These are phyloP conservation scores for Sprattus sprattus DNA, from an alignment of 2,113 vertebrate genomes.

Conservation along the genomic window DNA sequence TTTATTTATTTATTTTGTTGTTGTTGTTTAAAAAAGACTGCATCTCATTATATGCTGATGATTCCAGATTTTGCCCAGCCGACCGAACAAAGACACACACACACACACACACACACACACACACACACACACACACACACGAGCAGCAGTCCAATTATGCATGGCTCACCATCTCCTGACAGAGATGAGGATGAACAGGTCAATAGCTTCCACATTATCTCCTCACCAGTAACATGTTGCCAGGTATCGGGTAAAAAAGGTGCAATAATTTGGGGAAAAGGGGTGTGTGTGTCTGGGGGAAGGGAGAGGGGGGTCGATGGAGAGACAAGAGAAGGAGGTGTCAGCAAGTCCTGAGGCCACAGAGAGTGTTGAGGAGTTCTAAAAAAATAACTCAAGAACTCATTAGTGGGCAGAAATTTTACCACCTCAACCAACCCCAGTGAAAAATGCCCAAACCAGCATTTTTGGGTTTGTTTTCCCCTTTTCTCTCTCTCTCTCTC, in stretches of 20 bases:
- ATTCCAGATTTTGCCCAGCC: neutral
- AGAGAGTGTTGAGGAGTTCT: conserved; percentile 48
- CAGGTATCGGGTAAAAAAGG: conserved; percentile 7
- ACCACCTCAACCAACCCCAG: conserved; percentile 44
- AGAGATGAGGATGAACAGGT: neutral
- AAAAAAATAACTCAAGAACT: conserved; percentile 50
- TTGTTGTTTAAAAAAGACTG: neutral
- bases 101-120: too few species aligned
- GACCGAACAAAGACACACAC: too few species aligned
- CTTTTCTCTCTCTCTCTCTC: conserved; percentile 41
- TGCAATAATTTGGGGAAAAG: neutral
- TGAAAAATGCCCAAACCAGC: conserved; percentile 61
- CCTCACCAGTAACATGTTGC: conserved; percentile 39
- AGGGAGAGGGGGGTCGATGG: conserved; percentile 25
- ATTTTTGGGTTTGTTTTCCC: conserved; percentile 44
- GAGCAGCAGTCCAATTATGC: neutral
- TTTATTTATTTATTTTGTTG: too few species aligned
- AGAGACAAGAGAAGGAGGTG: conserved; percentile 50
- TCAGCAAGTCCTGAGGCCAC: conserved; percentile 65
- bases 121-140: neutral
- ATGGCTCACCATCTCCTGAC: neutral
- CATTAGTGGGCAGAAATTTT: conserved; percentile 64
- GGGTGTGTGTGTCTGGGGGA: conserved; percentile 16
- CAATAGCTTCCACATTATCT: neutral
- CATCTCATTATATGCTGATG: neutral